A percentile compares a stretch with the other conserved stretches of the same genome.
phyloP scores from a whole-genome alignment of 92 coral and sea anemone species.

The Isaurus tuberculatus region DNA sequence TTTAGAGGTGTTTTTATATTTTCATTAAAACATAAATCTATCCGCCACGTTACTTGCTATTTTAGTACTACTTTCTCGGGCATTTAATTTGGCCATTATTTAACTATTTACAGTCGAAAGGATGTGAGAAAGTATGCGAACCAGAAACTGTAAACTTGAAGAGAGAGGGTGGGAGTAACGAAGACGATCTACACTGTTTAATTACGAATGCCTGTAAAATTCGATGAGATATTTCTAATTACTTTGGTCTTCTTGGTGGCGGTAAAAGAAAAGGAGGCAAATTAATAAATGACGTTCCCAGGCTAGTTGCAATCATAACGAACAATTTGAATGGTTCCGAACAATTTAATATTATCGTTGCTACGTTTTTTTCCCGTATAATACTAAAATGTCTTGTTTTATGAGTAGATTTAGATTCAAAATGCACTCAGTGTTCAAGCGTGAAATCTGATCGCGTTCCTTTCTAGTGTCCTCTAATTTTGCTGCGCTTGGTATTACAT shows the following conservation, averaged over 20 bases:
- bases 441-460: conserved; percentile 14
- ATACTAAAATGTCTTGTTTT: conserved; percentile 21
- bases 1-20: background rate
- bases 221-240: no score
- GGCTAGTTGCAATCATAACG: background rate
- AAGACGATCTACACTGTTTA: background rate
- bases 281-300: no score
- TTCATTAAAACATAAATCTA: background rate
- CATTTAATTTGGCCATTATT: background rate
- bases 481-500: conserved; percentile 7
- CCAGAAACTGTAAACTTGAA: background rate
- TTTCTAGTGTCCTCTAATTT: conserved; percentile 18
- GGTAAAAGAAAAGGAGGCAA: no score
- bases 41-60: background rate
- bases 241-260: no score
- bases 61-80: background rate
- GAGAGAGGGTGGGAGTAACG: background rate
- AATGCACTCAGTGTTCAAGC: conserved; percentile 18
- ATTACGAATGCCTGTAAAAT: no score
- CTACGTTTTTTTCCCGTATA: conserved; percentile 13
- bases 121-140: background rate
- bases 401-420: conserved; percentile 25
- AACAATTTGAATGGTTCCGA: background rate
- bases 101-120: background rate
- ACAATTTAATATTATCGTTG: conserved; percentile 13